Conservation (phyloP, 2,797 vertebrate species). For the Cynodonichthys magdalenae region DNA sequence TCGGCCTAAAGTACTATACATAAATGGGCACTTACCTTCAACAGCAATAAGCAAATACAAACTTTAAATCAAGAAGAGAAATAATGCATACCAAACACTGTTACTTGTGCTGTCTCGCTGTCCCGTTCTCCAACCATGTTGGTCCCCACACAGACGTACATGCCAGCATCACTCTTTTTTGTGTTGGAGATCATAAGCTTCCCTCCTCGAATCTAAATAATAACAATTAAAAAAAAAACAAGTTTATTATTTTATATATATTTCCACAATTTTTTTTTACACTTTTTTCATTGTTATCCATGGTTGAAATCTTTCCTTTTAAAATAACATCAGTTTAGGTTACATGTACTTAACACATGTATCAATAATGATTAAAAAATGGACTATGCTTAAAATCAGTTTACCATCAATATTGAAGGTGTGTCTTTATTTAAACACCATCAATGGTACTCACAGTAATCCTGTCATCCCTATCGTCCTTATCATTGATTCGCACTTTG, state of each 20-base stretch:
- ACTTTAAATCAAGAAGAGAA: neutral
- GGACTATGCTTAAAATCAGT: neutral
- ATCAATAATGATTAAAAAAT: neutral
- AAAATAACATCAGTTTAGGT: too few relatives aligned
- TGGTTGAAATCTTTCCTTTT: too few relatives aligned
- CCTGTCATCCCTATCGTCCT: slow-evolving; percentile 93
- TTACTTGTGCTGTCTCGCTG: slow-evolving; percentile 96
- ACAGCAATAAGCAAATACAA: neutral
- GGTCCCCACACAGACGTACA: slow-evolving; percentile 96
- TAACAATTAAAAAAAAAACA: neutral
- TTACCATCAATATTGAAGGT: neutral
- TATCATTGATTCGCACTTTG: slow-evolving; percentile 94
- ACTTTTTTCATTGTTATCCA: too few relatives aligned
- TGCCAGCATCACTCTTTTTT: slow-evolving; percentile 93
- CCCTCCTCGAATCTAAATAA: slow-evolving; percentile 91
- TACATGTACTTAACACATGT: neutral
- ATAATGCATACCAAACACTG: slow-evolving; percentile 90
- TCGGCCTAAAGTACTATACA: neutral
- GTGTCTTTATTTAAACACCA: slow-evolving; percentile 12
- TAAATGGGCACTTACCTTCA: neutral
- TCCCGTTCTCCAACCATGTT: slow-evolving; percentile 99
- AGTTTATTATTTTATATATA: too few relatives aligned
- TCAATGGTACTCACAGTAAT: slow-evolving; percentile 84
- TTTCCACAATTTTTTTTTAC: too few relatives aligned
- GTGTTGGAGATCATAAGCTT: slow-evolving; percentile 99